phyloP scores from a whole-genome alignment of 1,140 invertebrate genomes.

The Bombus polaris region DNA sequence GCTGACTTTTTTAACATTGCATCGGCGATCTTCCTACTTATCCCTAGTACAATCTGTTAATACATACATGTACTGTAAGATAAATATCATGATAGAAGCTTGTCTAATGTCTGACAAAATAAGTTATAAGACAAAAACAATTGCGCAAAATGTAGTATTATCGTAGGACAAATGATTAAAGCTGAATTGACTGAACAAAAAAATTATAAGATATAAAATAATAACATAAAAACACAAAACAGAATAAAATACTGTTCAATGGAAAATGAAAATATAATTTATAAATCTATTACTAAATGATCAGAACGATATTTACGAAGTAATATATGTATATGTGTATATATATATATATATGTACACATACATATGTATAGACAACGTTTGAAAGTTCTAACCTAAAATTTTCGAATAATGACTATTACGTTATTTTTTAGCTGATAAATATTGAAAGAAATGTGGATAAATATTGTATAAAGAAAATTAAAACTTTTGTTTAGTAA shows the following conservation, averaged over 20 bases:
- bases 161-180: background rate
- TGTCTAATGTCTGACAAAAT: background rate
- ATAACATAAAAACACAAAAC: background rate
- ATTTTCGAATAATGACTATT: background rate
- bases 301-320: background rate
- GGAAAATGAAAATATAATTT: no score
- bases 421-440: background rate
- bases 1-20: no score
- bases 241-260: background rate
- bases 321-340: background rate
- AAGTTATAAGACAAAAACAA: background rate
- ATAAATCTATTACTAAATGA: background rate
- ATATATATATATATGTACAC: background rate
- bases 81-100: background rate
- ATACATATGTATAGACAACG: background rate
- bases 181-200: background rate
- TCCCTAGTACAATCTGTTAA: no score
- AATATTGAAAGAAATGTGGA: background rate
- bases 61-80: no score
- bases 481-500: background rate
- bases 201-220: background rate
- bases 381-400: constrained; percentile 14
- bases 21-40: no score
- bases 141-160: no score
- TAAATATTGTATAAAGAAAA: background rate